phyloP scores from a whole-genome alignment of 2,113 vertebrate genomes.

The Ellobius talpinus region DNA sequence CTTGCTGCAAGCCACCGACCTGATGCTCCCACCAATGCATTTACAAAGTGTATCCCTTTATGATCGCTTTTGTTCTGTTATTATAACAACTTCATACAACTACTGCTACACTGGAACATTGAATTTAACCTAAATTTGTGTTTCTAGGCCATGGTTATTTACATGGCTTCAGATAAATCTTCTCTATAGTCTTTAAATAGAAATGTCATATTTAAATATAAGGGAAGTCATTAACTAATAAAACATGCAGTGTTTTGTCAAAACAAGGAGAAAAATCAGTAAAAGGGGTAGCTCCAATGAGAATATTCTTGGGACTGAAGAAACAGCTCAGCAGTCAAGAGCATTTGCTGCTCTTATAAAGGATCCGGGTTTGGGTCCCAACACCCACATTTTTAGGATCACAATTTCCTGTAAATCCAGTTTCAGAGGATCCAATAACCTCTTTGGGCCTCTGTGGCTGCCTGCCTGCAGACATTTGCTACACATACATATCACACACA shows the following conservation, averaged over 20 bases:
- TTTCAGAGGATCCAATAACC: not conserved
- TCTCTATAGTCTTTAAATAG: not conserved
- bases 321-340: not conserved
- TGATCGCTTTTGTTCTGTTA: not conserved
- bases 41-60: too few species aligned
- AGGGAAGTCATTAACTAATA: not conserved
- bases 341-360: not conserved
- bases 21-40: not conserved
- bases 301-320: not conserved
- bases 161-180: not conserved
- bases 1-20: not conserved
- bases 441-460: not conserved
- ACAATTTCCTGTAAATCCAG: not conserved
- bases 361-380: not conserved
- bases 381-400: not conserved
- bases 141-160: not conserved
- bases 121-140: not conserved
- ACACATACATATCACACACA: not conserved
- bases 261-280: not conserved
- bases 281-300: not conserved
- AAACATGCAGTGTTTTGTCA: not conserved
- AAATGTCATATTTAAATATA: slow-evolving; percentile 33
- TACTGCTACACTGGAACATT: not conserved
- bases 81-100: not conserved
- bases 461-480: not conserved